A percentile compares a stretch with the other conserved stretches of the same genome.
Evolutionary conservation across 2,113 vertebrate species (phyloP).

Genomic region (human): GRCh38 chrX:111502001-111502500

Average conservation of each 20-base stretch:
- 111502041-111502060: background rate
- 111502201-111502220: background rate
- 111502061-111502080: background rate
- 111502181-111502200: background rate
- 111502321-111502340: background rate
- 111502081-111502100: background rate
- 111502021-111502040: slow-evolving; percentile 2
- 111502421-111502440: background rate
- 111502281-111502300: background rate
- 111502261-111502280: background rate
- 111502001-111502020: background rate
- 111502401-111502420: background rate
- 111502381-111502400: background rate
- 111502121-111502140: background rate
- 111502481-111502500: background rate
- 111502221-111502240: background rate
- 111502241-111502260: background rate
- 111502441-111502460: background rate
- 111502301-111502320: background rate
- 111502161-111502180: background rate
- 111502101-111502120: background rate
- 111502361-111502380: background rate
- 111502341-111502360: slow-evolving; percentile 23
- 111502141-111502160: background rate
- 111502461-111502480: background rate